Evolutionary conservation across 2,113 vertebrate species (phyloP).

Genomic region (Nibea albiflora): DNA sequence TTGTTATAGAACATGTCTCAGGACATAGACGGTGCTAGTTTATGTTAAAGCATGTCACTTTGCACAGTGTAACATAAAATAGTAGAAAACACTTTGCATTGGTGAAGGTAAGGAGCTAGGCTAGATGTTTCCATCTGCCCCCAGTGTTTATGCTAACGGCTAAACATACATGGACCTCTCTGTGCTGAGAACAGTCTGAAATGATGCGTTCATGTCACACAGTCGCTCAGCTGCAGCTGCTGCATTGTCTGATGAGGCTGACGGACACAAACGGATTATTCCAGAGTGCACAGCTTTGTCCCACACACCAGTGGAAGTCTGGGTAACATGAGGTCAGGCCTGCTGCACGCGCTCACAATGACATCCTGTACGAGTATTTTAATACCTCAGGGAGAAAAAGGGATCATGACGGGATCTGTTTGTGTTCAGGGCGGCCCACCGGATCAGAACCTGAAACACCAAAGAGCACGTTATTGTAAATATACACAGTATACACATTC

Average conservation of each 20-base stretch:
- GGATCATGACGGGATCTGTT: conserved; percentile 52
- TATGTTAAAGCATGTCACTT: too few species aligned
- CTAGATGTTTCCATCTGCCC: neutral
- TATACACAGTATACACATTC: too few species aligned
- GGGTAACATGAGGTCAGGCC: conserved; percentile 45
- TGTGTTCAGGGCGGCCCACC: conserved; percentile 16
- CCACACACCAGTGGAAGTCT: conserved; percentile 7
- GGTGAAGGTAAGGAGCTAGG: too few species aligned
- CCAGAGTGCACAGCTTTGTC: conserved; percentile 65
- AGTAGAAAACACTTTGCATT: too few species aligned
- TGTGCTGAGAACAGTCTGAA: too few species aligned
- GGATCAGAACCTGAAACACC: conserved; percentile 51
- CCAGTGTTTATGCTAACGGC: neutral
- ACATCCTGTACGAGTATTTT: neutral
- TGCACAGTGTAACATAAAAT: neutral
- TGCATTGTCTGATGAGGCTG: conserved; percentile 32
- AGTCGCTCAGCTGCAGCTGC: conserved; percentile 31
- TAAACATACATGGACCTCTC: neutral
- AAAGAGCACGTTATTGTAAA: neutral
- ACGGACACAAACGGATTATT: conserved; percentile 65
- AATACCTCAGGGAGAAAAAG: conserved; percentile 63
- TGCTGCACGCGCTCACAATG: conserved; percentile 2
- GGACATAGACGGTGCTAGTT: too few species aligned
- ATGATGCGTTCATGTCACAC: too few species aligned
- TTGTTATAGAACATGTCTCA: too few species aligned